Base-by-base conservation (phyloP, 1,140 invertebrate species). In the Pseudomyrmex concolor region DNA sequence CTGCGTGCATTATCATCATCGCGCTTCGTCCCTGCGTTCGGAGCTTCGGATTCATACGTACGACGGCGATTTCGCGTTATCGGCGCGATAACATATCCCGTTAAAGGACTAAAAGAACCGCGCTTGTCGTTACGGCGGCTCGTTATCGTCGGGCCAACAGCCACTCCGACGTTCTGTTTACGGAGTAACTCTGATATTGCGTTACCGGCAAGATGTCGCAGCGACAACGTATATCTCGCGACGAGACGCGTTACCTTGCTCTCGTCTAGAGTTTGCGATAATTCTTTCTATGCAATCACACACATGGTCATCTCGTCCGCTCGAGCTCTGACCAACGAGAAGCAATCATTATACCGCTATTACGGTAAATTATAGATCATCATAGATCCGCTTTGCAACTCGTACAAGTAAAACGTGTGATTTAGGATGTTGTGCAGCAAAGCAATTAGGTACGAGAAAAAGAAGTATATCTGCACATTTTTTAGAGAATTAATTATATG, bases 181-280 rank as follows among this genome's bases (percentile, higher is more conserved):
- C 34, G 86, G 19, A 66, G 77, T 74, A 73, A 87, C 77, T 87
- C 77, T 62, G 64, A 88, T 85, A 85, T 85, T 77, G 43, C 83
- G 60, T 70, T 80, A 70, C 43, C 5, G 34, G 3, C 34, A 54
- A 17, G 19, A 71, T 48, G 50, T 55, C 67, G 17, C 66, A 48
- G 10, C 19, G 43, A n/a, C 66, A 19, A 55, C 43, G 55, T 59
- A 59, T 70, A 68, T 59, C 76, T 78, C 43, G 25, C 34, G 43
- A 15, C 50, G n/a, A 34, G 5, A 34, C 34, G 43, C 64, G 15
- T 48, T 57, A 48, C 17, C 19, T 25, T 5, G 51, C 63, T 57
- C 62, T 43, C 22, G 17, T 13, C 10, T 25, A 34, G 34, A 34
- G 34, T 34, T 34, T 34, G 34, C 34, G 34, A 34, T 34, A 34